Conservation (phyloP, 1,140 invertebrate genomes). For the Hyphantria cunea region DNA sequence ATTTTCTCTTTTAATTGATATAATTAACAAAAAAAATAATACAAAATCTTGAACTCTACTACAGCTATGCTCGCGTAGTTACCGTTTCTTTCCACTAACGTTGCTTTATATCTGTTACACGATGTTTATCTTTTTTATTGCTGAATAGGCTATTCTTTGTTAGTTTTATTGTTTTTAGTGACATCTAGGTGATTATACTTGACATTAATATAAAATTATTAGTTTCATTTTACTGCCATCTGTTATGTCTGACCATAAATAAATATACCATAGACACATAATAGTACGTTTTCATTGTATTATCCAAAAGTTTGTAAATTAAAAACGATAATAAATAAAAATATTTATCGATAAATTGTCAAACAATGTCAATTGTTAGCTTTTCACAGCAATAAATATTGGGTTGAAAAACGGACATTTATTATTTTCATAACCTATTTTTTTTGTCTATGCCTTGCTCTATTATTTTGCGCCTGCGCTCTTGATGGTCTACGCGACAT, state of each 20-base stretch:
- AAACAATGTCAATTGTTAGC: too few relatives aligned
- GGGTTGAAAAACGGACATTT: neutral
- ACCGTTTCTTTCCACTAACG: too few relatives aligned
- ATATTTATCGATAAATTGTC: neutral
- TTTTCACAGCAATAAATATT: too few relatives aligned
- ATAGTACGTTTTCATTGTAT: neutral
- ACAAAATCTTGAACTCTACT: too few relatives aligned
- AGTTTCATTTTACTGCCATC: neutral
- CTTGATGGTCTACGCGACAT: slow-evolving; percentile 80
- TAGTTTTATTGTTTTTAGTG: neutral
- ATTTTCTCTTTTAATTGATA: too few relatives aligned
- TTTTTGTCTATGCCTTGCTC: slow-evolving; percentile 75
- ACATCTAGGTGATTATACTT: neutral
- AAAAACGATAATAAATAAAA: neutral
- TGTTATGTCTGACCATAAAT: neutral
- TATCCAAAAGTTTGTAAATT: neutral
- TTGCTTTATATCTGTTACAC: too few relatives aligned
- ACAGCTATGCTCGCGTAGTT: too few relatives aligned
- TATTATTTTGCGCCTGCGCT: slow-evolving; percentile 82
- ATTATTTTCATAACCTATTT: slow-evolving; percentile 39
- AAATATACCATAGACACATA: neutral
- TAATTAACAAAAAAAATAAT: too few relatives aligned
- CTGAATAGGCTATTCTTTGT: neutral
- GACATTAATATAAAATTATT: neutral
- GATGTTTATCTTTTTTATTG: too few relatives aligned